Percentiles rank a stretch among this genome's conserved stretches.
These are phyloP conservation scores for Tupiocoris notatus DNA, from an alignment of 2,888 invertebrate genomes.

Conservation along the genomic window DNA sequence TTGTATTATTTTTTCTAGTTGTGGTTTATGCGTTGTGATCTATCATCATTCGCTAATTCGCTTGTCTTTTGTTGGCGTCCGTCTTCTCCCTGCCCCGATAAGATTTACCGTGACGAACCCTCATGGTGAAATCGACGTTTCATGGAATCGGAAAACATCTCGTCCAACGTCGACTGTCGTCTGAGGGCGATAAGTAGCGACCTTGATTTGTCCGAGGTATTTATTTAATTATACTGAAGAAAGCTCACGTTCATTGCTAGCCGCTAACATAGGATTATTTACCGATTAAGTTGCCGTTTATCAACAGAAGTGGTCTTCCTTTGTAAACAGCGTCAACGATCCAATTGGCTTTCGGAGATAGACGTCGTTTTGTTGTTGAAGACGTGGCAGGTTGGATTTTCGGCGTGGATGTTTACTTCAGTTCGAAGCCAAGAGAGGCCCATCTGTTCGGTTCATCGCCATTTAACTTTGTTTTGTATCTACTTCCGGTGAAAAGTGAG, in stretches of 20 bases:
- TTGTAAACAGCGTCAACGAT: no score
- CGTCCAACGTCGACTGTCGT: slow-evolving; percentile 29
- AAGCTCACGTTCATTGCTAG: neutral
- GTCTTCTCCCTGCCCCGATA: no score
- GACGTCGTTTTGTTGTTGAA: neutral
- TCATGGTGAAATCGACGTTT: neutral
- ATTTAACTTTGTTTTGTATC: no score
- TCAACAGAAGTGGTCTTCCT: no score
- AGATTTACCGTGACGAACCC: no score
- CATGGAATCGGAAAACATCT: slow-evolving; percentile 21
- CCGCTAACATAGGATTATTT: neutral
- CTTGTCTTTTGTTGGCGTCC: no score
- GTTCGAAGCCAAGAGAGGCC: slow-evolving; percentile 6
- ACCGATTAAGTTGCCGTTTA: no score
- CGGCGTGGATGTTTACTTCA: neutral
- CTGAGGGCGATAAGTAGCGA: slow-evolving; percentile 30
- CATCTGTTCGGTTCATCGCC: no score
- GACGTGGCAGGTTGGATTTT: neutral
- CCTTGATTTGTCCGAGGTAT: slow-evolving; percentile 38
- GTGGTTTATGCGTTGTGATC: no score
- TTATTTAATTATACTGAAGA: slow-evolving; percentile 19
- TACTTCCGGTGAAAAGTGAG: no score
- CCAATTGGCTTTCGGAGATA: neutral
- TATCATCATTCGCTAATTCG: no score
- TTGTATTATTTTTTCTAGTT: no score